Conservation (phyloP, 2,113 vertebrate species). For the Platysteira castanea region DNA sequence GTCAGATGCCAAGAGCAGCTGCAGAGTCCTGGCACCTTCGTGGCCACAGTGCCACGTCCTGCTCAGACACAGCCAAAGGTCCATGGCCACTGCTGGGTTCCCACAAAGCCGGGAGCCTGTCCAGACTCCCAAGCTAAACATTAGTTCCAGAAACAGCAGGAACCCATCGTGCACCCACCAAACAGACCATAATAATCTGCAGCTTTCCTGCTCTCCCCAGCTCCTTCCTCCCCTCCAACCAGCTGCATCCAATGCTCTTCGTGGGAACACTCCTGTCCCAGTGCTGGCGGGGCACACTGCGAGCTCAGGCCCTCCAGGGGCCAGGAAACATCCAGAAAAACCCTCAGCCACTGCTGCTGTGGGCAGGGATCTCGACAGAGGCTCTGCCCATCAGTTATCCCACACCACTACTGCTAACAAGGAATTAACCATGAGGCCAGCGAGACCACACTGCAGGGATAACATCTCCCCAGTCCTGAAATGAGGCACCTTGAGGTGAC, state of each 20-base stretch:
- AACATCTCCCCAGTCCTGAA: neutral
- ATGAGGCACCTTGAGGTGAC: neutral
- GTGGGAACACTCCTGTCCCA: neutral
- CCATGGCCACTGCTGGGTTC: rapidly evolving
- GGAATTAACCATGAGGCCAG: neutral
- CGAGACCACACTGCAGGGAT: neutral
- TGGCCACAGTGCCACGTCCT: neutral
- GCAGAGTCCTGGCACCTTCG: neutral
- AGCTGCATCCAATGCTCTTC: neutral
- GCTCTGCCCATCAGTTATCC: neutral
- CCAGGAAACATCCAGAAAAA: neutral
- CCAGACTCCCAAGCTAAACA: neutral
- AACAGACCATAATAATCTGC: neutral
- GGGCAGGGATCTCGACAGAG: neutral
- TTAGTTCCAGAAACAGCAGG: neutral
- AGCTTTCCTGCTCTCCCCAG: neutral
- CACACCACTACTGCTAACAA: neutral
- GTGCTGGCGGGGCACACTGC: rapidly evolving
- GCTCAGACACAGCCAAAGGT: neutral
- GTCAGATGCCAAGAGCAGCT: neutral
- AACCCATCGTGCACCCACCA: neutral
- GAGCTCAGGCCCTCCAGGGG: neutral
- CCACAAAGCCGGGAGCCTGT: neutral
- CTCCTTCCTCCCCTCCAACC: neutral
- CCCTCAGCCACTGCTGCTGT: neutral